phyloP scores from a whole-genome alignment of 35 echinoderm and acorn worm genomes.

The Ophioderma brevispina region DNA sequence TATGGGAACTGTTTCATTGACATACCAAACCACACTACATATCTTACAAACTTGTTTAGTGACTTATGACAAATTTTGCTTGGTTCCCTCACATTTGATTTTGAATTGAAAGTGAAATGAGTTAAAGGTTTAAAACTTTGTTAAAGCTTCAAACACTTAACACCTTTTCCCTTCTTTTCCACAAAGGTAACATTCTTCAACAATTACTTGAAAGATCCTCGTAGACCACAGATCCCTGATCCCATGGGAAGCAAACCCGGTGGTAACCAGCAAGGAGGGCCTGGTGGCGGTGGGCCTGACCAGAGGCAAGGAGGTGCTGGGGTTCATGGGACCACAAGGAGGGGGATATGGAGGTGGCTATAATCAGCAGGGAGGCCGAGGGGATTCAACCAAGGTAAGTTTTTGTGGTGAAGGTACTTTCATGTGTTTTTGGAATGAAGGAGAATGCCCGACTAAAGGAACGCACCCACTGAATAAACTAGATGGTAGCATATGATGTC shows the following conservation, averaged over 20 bases:
- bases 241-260: conserved; percentile 48
- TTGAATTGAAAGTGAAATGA: not conserved
- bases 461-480: no score
- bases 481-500: no score
- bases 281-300: not conserved
- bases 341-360: not conserved
- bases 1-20: no score
- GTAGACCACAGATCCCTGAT: conserved; percentile 75
- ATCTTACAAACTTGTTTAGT: no score
- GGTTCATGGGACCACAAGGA: conserved; percentile 25
- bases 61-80: no score
- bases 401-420: not conserved
- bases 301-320: conserved; percentile 3
- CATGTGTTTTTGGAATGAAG: no score
- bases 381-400: conserved; percentile 5
- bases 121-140: not conserved
- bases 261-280: conserved; percentile 33
- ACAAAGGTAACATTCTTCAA: conserved; percentile 94
- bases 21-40: no score
- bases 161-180: no score
- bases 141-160: no score
- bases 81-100: no score
- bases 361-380: conserved; percentile 15
- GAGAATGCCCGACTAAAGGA: not conserved
- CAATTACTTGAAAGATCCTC: conserved; percentile 84